phyloP scores from a whole-genome alignment of 2,797 vertebrate genomes.

The Natrix natrix region DNA sequence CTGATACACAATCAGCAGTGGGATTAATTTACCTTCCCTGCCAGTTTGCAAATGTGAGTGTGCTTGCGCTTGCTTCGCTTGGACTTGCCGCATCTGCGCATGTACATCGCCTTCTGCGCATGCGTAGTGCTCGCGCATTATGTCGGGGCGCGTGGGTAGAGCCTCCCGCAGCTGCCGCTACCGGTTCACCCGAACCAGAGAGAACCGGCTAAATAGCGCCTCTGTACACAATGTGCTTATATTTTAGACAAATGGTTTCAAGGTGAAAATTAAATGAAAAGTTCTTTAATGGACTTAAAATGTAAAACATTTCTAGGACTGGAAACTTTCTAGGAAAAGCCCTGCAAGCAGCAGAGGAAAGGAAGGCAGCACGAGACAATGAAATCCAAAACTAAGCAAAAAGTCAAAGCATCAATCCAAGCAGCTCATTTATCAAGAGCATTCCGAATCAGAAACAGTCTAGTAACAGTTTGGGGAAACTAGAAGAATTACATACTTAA shows the following conservation, averaged over 20 bases:
- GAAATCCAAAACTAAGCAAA: background rate
- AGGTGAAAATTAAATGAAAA: background rate
- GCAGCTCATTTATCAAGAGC: background rate
- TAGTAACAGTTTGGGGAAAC: background rate
- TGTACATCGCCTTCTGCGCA: too few species aligned
- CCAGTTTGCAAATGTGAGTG: too few species aligned
- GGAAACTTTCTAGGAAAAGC: background rate
- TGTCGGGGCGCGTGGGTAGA: too few species aligned
- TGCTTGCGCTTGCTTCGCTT: too few species aligned
- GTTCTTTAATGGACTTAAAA: background rate
- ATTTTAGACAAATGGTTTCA: background rate
- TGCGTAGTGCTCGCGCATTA: too few species aligned
- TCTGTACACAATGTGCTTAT: background rate
- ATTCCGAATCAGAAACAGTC: background rate
- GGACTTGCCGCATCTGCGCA: too few species aligned
- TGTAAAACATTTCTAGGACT: background rate
- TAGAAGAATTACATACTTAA: background rate
- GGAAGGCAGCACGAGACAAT: background rate
- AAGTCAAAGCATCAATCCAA: background rate
- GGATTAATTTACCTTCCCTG: too few species aligned
- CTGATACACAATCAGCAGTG: too few species aligned
- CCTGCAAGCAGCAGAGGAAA: background rate
- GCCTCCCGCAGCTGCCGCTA: too few species aligned
- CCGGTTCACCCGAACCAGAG: too few species aligned
- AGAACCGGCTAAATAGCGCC: too few species aligned